Evolutionary conservation across 2,113 vertebrate genomes (phyloP), one percentile per base, ranked within the genome.

Genomic region (Etheostoma cragini): DNA sequence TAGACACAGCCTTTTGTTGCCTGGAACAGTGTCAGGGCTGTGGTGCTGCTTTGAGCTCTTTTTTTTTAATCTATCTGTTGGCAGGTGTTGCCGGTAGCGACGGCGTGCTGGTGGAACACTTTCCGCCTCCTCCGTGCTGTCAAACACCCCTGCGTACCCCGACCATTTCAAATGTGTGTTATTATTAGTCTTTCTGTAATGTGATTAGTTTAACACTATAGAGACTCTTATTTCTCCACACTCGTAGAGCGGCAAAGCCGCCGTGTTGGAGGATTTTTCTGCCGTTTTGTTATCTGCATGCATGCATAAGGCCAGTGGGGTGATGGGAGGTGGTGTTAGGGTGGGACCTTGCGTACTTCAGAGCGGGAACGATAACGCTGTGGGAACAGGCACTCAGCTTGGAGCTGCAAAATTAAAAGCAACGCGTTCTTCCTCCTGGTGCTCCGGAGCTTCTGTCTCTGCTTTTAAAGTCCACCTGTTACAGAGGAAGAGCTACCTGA

Each of bases 1-100:
- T 93, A 88, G 76, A 78, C 73, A 0, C 22, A 8, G 24, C 64
- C 86, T 89, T 89, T 90, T 93, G 87, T 92, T 84, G 73, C 82
- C 42, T 66, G 72, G 82, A 91, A 91, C 85, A 80, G 80, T 83
- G 81, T 91, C 89, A 73, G 67, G 33, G 74, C 79, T 72, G 84
- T 80, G 75, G 77, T 81, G 75, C 61, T 64, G 75, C 91, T 88
- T 87, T 84, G 73, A 91, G 87, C 53, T 63, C 57, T 68, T 82
- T 87, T 91, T 89, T 35, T 35, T 42, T 42, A 11, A 92, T 94
- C 92, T 89, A 46, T 80, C 61, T 78, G 62, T 90, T 92, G 90
- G 84, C 93, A 94, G 94, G 91, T 93, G 88, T 81, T 89, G 88
- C 87, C 57, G 4, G 53, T 62, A 82, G 89, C 65, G 49, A 66